Evolutionary conservation across 2,113 vertebrate genomes (phyloP).

Genomic region (Cinclus mexicanus): DNA sequence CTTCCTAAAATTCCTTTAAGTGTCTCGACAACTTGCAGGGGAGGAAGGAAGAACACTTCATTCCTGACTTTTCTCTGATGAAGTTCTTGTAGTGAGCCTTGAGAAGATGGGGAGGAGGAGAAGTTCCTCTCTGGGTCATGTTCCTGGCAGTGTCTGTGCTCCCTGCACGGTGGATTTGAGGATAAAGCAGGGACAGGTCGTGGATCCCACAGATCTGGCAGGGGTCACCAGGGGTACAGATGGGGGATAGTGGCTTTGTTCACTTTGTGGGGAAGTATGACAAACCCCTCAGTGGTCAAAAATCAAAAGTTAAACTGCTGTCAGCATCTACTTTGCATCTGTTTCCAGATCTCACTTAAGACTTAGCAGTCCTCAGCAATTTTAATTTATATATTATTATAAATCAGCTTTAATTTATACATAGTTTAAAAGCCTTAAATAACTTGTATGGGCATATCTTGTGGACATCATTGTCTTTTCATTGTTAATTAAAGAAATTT

Average conservation of each 20-base stretch:
- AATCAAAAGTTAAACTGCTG: background rate
- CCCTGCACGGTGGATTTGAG: background rate
- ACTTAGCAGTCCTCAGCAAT: background rate
- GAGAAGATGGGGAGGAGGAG: background rate
- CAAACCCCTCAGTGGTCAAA: background rate
- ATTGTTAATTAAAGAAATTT: background rate
- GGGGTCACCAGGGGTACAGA: background rate
- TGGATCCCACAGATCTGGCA: background rate
- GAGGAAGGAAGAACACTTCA: conserved; percentile 57
- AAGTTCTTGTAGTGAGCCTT: background rate
- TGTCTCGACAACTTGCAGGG: background rate
- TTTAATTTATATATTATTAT: background rate
- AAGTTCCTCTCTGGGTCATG: background rate
- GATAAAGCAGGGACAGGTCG: background rate
- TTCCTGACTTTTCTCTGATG: background rate
- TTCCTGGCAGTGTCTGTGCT: background rate
- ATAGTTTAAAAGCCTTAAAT: background rate
- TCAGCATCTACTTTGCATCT: background rate
- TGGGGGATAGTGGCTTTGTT: background rate
- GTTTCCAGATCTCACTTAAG: accelerated
- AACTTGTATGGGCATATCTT: background rate
- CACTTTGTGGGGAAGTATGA: background rate
- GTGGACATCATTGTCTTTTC: background rate
- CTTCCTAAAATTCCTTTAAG: conserved; percentile 35
- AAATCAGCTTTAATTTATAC: background rate